Conservation (phyloP, 2,888 invertebrate species). For the Tenthredo scrophulariae region DNA sequence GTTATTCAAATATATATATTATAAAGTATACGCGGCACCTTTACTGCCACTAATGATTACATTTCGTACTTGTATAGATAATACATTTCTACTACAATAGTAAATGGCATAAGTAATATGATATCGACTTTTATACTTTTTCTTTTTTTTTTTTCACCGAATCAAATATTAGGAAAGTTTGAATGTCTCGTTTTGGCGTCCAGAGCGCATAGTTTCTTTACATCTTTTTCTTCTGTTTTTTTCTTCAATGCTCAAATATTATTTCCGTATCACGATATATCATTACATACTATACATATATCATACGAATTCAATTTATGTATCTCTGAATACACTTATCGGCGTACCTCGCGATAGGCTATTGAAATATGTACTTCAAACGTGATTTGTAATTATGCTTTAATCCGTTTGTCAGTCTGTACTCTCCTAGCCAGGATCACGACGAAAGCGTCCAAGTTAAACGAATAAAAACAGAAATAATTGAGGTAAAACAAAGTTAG, state of each 20-base stretch:
- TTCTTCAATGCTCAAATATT: neutral
- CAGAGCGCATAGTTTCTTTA: neutral
- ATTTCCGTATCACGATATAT: slow-evolving; percentile 5
- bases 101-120: slow-evolving; percentile 29
- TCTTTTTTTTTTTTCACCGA: neutral
- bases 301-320: slow-evolving; percentile 18
- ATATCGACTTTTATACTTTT: slow-evolving; percentile 19
- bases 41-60: slow-evolving; percentile 47
- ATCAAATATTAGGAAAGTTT: slow-evolving; percentile 1
- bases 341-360: slow-evolving; percentile 43
- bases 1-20: slow-evolving; percentile 54
- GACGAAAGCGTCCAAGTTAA: slow-evolving; percentile 59
- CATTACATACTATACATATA: neutral
- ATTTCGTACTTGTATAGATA: slow-evolving; percentile 31
- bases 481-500: neutral
- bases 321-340: slow-evolving; percentile 10
- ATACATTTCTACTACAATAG: slow-evolving; percentile 11
- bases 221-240: neutral
- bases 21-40: slow-evolving; percentile 29
- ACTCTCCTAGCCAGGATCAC: slow-evolving; percentile 73
- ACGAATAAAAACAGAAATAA: slow-evolving; percentile 13
- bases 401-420: slow-evolving; percentile 77
- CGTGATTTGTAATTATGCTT: slow-evolving; percentile 71
- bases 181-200: slow-evolving; percentile 15
- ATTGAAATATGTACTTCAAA: slow-evolving; percentile 54